A percentile compares a stretch with the other conserved stretches of the same genome.
Conservation (phyloP, 1,140 invertebrate genomes). For the Pachypsylla venusta region DNA sequence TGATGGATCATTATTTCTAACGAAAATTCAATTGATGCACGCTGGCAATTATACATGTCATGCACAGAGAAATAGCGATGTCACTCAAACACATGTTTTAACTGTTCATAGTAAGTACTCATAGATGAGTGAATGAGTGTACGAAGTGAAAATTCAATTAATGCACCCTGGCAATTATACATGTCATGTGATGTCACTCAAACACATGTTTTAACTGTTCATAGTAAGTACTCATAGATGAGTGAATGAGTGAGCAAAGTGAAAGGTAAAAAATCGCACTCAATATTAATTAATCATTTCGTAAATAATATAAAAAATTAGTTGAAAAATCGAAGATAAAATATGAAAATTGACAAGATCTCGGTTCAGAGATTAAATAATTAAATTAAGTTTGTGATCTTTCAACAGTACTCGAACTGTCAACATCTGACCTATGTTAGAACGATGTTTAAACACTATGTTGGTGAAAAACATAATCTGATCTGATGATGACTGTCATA, state of each 20-base stretch:
- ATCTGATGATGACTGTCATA: too few relatives aligned
- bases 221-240: slow-evolving; percentile 64
- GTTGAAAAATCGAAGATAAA: too few relatives aligned
- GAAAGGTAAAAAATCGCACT: slow-evolving; percentile 54
- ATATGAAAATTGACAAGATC: too few relatives aligned
- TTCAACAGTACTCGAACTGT: too few relatives aligned
- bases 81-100: slow-evolving; percentile 59
- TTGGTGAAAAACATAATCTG: too few relatives aligned
- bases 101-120: slow-evolving; percentile 62
- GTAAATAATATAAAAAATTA: too few relatives aligned
- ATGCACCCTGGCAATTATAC: slow-evolving; percentile 67
- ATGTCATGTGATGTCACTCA: slow-evolving; percentile 59
- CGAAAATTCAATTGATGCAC: slow-evolving; percentile 54
- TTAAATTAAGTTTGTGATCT: too few relatives aligned
- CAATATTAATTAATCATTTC: too few relatives aligned
- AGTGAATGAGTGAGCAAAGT: slow-evolving; percentile 59
- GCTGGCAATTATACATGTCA: slow-evolving; percentile 70
- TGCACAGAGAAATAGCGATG: slow-evolving; percentile 53
- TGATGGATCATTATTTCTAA: slow-evolving; percentile 60
- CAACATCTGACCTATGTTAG: too few relatives aligned
- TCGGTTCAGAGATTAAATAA: too few relatives aligned
- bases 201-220: slow-evolving; percentile 56
- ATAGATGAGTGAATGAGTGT: slow-evolving; percentile 58
- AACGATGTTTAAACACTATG: too few relatives aligned
- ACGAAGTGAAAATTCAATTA: slow-evolving; percentile 55